Percentiles rank a stretch among this genome's conserved stretches.
phyloP scores from a whole-genome alignment of 2,113 vertebrate genomes.

The Caloenas nicobarica region DNA sequence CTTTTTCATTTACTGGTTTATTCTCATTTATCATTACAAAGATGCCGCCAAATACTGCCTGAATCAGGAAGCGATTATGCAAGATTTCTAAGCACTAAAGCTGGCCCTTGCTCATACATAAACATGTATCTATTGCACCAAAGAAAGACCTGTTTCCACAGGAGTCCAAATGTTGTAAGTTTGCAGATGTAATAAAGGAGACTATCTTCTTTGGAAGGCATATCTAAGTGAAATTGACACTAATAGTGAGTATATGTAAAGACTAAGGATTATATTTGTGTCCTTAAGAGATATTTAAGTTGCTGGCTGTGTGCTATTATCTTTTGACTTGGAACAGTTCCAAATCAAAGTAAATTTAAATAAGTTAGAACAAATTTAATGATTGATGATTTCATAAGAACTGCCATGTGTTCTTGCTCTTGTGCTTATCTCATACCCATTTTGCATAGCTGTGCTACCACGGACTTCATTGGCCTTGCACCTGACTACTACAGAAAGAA shows the following conservation, averaged over 20 bases:
- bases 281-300: background rate
- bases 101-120: background rate
- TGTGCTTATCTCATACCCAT: background rate
- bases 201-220: background rate
- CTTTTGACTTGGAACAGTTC: slow-evolving; percentile 16
- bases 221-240: background rate
- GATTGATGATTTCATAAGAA: background rate
- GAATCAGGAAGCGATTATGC: background rate
- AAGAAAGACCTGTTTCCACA: background rate
- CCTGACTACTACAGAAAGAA: background rate
- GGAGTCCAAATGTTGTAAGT: background rate
- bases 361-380: background rate
- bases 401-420: background rate
- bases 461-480: background rate
- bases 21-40: background rate
- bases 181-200: background rate
- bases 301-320: background rate
- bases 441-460: background rate
- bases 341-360: slow-evolving; percentile 32
- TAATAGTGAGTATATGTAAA: background rate
- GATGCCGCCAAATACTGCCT: background rate
- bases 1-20: background rate
- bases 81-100: background rate
- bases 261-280: background rate
- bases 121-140: background rate